Evolutionary conservation across 2,888 invertebrate genomes (phyloP).

Genomic region (Danaus chrysippus): DNA sequence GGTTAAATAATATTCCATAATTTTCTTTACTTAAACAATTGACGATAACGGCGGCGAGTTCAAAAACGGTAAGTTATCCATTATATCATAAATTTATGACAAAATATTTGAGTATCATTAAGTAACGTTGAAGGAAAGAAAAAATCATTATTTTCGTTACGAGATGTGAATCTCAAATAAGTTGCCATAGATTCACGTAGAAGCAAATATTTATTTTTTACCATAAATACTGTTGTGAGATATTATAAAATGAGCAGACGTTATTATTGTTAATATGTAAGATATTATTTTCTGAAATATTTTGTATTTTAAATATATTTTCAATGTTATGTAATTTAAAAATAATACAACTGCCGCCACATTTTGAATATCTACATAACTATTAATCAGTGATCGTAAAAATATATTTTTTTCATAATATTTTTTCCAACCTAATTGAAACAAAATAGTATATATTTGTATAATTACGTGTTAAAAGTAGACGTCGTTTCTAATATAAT

Average conservation of each 20-base stretch:
- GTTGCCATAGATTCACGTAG: slow-evolving; percentile 25
- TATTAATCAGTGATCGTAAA: too few relatives aligned
- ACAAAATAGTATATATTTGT: too few relatives aligned
- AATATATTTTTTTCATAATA: too few relatives aligned
- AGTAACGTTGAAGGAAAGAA: slow-evolving; percentile 10
- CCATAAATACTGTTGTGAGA: background rate
- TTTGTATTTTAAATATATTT: too few relatives aligned
- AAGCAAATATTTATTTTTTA: slow-evolving; percentile 13
- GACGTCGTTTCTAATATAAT: too few relatives aligned
- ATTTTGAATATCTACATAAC: too few relatives aligned
- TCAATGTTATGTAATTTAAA: too few relatives aligned
- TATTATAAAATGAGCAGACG: background rate
- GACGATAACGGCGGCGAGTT: slow-evolving; percentile 18
- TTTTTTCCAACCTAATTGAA: too few relatives aligned
- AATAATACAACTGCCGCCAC: too few relatives aligned
- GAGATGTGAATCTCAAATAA: slow-evolving; percentile 25
- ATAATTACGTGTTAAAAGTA: too few relatives aligned
- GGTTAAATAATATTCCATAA: slow-evolving; percentile 24
- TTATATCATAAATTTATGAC: background rate
- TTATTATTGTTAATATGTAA: too few relatives aligned
- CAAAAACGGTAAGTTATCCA: slow-evolving; percentile 25
- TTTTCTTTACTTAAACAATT: slow-evolving; percentile 18
- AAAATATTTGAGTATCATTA: background rate
- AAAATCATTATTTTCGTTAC: slow-evolving; percentile 34
- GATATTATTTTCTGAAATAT: too few relatives aligned